Evolutionary conservation across 1,140 invertebrate genomes (phyloP).

Genomic region (Ips nitidus): DNA sequence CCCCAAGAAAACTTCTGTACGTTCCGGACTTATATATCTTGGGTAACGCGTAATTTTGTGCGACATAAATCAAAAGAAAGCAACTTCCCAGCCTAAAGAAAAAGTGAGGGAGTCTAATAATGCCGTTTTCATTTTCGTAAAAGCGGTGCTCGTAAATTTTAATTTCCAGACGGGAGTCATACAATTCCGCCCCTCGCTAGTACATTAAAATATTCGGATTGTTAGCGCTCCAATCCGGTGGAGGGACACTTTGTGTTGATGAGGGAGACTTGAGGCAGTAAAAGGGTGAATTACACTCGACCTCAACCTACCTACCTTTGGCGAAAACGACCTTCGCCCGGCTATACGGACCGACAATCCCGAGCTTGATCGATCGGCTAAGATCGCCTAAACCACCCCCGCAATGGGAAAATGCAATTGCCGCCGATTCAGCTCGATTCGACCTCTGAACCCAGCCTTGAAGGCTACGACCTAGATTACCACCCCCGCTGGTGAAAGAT

Average conservation of each 20-base stretch:
- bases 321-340: constrained; percentile 38
- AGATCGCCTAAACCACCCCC: constrained; percentile 15
- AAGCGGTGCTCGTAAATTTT: background rate
- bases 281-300: constrained; percentile 11
- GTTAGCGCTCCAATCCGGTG: too few species aligned
- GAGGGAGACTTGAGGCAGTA: background rate
- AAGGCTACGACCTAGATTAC: constrained; percentile 39
- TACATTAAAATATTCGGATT: background rate
- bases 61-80: too few species aligned
- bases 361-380: constrained; percentile 35
- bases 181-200: background rate
- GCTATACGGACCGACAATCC: constrained; percentile 12
- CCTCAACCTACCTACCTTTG: constrained; percentile 36
- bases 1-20: too few species aligned
- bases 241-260: background rate
- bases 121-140: constrained; percentile 2
- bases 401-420: constrained; percentile 35
- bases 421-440: constrained; percentile 38
- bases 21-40: too few species aligned
- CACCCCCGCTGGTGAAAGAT: constrained; percentile 4
- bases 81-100: background rate
- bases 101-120: background rate
- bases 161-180: background rate
- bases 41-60: too few species aligned
- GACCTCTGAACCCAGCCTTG: constrained; percentile 34